A percentile compares a stretch with the other conserved stretches of the same genome.
phyloP scores from a whole-genome alignment of 2,113 vertebrate genomes.

The Phrynosoma platyrhinos region DNA sequence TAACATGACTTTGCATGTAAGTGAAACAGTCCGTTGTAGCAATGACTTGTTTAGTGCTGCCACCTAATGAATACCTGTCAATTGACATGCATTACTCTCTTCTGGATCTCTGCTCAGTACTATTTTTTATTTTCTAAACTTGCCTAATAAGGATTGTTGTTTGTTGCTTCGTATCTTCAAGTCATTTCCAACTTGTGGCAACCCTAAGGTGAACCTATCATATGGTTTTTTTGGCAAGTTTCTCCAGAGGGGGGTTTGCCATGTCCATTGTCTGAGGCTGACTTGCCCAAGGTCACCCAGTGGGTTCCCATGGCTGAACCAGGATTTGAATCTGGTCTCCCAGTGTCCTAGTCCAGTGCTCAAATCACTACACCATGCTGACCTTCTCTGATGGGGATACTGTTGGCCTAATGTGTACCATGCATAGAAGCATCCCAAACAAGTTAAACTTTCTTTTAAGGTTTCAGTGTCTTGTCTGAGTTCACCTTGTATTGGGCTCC shows the following conservation, averaged over 20 bases:
- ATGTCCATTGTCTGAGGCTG: too few relatives aligned
- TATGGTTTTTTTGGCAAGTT: too few relatives aligned
- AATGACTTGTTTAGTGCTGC: slow-evolving; percentile 17
- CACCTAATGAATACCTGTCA: slow-evolving; percentile 15
- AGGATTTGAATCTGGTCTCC: too few relatives aligned
- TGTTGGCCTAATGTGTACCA: background rate
- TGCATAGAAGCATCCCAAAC: background rate
- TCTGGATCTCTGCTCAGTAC: background rate
- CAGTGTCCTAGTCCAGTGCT: too few relatives aligned
- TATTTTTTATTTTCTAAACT: background rate
- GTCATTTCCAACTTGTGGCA: too few relatives aligned
- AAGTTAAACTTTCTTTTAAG: background rate
- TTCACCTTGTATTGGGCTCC: background rate
- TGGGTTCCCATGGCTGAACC: too few relatives aligned
- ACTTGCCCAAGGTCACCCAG: too few relatives aligned
- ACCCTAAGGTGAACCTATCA: too few relatives aligned
- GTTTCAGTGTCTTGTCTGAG: background rate
- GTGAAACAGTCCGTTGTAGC: background rate
- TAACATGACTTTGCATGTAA: background rate
- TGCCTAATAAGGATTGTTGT: too few relatives aligned
- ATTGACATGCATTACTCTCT: background rate
- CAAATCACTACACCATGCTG: background rate
- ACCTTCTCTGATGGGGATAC: too few relatives aligned
- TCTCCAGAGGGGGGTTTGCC: too few relatives aligned
- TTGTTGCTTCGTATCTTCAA: too few relatives aligned